Base-by-base conservation (phyloP, 2,113 vertebrate species). In the Sinosuthora webbiana region DNA sequence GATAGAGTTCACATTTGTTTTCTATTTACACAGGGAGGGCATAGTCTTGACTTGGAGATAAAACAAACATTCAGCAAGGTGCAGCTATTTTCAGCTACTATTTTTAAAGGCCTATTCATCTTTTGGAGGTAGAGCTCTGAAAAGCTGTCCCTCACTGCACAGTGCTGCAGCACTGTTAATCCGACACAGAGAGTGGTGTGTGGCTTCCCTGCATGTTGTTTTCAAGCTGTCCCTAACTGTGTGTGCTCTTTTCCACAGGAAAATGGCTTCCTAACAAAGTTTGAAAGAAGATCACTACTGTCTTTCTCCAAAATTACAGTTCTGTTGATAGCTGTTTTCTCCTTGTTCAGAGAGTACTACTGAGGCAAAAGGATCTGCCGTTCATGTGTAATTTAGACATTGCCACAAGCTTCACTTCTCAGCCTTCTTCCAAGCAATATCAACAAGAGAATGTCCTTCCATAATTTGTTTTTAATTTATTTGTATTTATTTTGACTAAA, bases 221-320 rank as follows among this genome's bases (percentile, higher is more conserved):
- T 83, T 49, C 18, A 33, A 78, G 31, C 18, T 53, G 39, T n/a
- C 19, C 57, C 83, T 96, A 49, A 91, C 35, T 41, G 10, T 82
- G 71, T 0, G 0, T 86, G 8, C 69, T 97, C 45, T 79, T 75
- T 87, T 41, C 86, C 60, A 31, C 11, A 98, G 98, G 98, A 98
- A 94, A 95, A 98, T 3, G 97, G 98, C 59, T 98, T 98, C 75
- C 90, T 97, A 39, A 94, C 68, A 5, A 98, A 97, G 84, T 98
- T 98, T 90, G 97, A 98, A 91, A 94, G 95, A 76, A 93, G 80
- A 53, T 89, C 95, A 53, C 98, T 97, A 97, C 82, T 96, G 50
- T 97, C 93, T 13, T 94, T 98, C 62, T 91, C 95, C 86, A 97
- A 95, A 87, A 76, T 97, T 21, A 91, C 77, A 52, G 92, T 93